Percentiles rank a stretch among this genome's conserved stretches.
Conservation (phyloP, 2,888 invertebrate genomes). For the Cecidostiba fungosa region DNA sequence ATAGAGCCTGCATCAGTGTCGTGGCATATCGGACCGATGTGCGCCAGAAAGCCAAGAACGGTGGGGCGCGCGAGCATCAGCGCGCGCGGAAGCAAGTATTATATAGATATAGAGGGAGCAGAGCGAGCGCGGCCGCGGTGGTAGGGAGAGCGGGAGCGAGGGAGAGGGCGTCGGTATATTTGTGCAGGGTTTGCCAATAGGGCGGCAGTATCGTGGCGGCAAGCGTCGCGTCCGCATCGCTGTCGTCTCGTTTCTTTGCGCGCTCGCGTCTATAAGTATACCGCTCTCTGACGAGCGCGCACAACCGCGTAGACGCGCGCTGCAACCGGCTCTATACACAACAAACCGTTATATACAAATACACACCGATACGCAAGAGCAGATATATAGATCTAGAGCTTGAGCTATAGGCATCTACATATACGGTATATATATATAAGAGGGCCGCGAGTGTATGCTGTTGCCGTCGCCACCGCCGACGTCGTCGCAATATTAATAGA, state of each 20-base stretch:
- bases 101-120: neutral
- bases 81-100: constrained; percentile 30
- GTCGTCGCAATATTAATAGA: constrained; percentile 58
- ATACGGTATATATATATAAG: neutral
- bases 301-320: neutral
- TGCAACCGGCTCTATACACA: neutral
- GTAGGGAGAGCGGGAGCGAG: constrained; percentile 65
- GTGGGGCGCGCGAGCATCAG: constrained; percentile 28
- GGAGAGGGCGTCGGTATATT: constrained; percentile 79
- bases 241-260: neutral
- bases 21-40: neutral
- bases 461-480: constrained; percentile 36
- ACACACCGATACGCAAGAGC: neutral
- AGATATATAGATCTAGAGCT: neutral
- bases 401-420: neutral
- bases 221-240: constrained; percentile 75
- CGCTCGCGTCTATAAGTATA: neutral
- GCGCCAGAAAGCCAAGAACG: neutral
- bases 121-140: neutral
- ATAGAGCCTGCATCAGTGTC: constrained; percentile 21
- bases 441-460: constrained; percentile 53
- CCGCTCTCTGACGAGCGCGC: neutral
- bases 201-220: constrained; percentile 80
- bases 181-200: constrained; percentile 79
- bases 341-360: neutral